phyloP scores from a whole-genome alignment of 2,888 invertebrate species.

The Idaea dimidiata region DNA sequence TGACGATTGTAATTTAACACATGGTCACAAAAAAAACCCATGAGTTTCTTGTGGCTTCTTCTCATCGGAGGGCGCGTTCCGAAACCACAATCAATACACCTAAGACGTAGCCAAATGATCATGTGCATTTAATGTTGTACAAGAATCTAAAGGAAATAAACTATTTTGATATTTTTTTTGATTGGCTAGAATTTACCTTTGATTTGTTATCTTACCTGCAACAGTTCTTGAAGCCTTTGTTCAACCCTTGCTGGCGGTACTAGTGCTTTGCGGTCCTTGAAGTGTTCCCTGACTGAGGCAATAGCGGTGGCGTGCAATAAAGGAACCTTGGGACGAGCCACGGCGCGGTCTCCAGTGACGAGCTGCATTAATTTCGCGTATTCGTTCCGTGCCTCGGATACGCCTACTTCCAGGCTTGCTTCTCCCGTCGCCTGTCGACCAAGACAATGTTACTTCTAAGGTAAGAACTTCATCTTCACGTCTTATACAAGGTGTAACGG shows the following conservation, averaged over 20 bases:
- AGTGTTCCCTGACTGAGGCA: constrained; percentile 7
- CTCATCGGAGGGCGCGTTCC: no score
- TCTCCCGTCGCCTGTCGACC: constrained; percentile 4
- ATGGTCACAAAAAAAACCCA: no score
- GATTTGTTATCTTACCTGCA: background rate
- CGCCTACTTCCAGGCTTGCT: constrained; percentile 14
- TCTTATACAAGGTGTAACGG: no score
- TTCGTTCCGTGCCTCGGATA: constrained; percentile 10
- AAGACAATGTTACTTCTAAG: constrained; percentile 20
- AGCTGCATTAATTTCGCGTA: constrained; percentile 30
- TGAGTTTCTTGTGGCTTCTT: no score
- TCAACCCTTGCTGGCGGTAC: background rate
- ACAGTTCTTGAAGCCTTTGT: background rate
- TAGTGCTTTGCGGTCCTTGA: background rate
- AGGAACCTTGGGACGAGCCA: constrained; percentile 16
- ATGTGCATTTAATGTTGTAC: no score
- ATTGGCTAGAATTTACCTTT: background rate
- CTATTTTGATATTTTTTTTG: no score
- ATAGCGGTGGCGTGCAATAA: constrained; percentile 13
- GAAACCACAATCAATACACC: no score
- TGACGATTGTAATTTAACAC: no score
- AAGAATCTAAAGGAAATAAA: no score
- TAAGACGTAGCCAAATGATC: no score
- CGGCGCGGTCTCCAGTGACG: constrained; percentile 24
- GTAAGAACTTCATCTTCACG: constrained; percentile 29